A percentile compares a stretch with the other conserved stretches of the same genome.
Evolutionary conservation across 1,140 invertebrate species (phyloP).

Genomic region (Tetramorium parvispinum): DNA sequence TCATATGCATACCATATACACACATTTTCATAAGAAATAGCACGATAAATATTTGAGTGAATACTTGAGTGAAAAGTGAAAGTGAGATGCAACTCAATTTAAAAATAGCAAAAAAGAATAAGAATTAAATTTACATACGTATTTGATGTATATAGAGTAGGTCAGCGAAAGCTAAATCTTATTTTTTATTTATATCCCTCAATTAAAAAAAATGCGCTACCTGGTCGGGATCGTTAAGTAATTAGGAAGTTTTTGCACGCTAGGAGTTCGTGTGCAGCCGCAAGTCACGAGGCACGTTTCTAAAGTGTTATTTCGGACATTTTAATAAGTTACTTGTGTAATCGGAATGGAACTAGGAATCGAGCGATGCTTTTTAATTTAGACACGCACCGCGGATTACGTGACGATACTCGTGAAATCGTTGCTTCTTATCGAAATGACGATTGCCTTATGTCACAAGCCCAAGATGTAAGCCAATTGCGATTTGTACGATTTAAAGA

Average conservation of each 20-base stretch:
- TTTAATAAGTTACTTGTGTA: slow-evolving; percentile 14
- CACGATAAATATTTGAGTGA: neutral
- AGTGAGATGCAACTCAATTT: neutral
- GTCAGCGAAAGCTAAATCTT: neutral
- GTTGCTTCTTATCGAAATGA: neutral
- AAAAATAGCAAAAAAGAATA: neutral
- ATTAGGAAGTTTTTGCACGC: slow-evolving; percentile 7
- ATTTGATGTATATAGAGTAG: neutral
- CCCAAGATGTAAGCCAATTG: neutral
- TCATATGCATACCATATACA: neutral
- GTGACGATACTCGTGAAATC: slow-evolving; percentile 26
- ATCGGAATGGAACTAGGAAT: neutral
- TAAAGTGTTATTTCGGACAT: neutral
- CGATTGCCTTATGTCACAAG: neutral
- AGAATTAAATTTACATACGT: neutral
- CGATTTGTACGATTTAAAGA: neutral
- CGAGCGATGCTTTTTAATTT: slow-evolving; percentile 7
- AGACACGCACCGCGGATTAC: slow-evolving; percentile 6
- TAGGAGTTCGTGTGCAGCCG: neutral
- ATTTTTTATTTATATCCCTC: slow-evolving; percentile 7
- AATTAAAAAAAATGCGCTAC: neutral
- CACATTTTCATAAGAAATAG: neutral
- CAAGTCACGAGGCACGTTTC: slow-evolving; percentile 6
- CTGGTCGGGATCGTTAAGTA: neutral
- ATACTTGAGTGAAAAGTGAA: neutral